Evolutionary conservation across 2,797 vertebrate genomes (phyloP).

Genomic region (Labeo calbasu): DNA sequence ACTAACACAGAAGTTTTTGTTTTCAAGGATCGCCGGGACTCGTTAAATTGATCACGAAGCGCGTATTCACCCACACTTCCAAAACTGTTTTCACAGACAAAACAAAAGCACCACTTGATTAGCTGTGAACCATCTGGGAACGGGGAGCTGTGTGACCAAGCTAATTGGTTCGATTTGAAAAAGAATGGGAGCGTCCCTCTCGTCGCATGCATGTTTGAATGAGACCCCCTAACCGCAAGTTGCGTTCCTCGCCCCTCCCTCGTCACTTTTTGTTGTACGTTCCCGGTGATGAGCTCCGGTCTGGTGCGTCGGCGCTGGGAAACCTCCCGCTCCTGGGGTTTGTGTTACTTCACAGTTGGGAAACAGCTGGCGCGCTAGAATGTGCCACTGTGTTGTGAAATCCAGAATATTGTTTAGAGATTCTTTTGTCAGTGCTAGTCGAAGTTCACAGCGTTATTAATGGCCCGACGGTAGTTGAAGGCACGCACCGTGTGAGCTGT

Average conservation of each 20-base stretch:
- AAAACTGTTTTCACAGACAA: constrained; percentile 72
- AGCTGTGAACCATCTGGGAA: constrained; percentile 70
- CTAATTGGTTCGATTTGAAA: constrained; percentile 72
- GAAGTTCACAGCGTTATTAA: constrained; percentile 3
- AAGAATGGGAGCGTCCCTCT: constrained; percentile 54
- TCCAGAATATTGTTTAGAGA: constrained; percentile 56
- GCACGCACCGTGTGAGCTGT: neutral
- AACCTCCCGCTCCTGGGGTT: constrained; percentile 39
- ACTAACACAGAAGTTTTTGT: constrained; percentile 55
- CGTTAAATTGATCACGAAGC: constrained; percentile 45
- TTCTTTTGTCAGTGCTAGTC: constrained; percentile 41
- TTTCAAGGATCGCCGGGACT: constrained; percentile 51
- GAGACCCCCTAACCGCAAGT: constrained; percentile 56
- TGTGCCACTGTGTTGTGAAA: constrained; percentile 47
- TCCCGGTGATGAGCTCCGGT: constrained; percentile 50
- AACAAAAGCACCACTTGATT: constrained; percentile 76
- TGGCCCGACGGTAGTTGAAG: neutral
- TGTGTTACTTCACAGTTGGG: constrained; percentile 50
- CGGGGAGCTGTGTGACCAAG: constrained; percentile 69
- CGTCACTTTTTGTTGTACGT: constrained; percentile 46
- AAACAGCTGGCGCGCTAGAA: constrained; percentile 36
- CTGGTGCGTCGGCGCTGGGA: constrained; percentile 36
- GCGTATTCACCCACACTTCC: constrained; percentile 63
- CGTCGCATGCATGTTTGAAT: constrained; percentile 56
- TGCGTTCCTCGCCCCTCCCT: constrained; percentile 37